Evolutionary conservation across 2,888 invertebrate species (phyloP).

Genomic region (Dendrolimus houi): DNA sequence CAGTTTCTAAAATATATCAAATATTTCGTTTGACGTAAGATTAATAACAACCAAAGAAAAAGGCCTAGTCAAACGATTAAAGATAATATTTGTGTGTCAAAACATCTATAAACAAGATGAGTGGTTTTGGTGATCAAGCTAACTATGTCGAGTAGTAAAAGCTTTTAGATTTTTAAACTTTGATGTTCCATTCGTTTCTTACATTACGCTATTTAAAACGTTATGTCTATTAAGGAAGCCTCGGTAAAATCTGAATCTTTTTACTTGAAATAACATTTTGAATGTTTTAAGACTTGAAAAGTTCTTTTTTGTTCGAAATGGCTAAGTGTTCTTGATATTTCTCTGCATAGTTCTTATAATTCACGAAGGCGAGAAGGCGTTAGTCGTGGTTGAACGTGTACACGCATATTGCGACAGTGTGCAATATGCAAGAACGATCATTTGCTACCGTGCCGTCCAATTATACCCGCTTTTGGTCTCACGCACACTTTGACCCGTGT

Average conservation of each 20-base stretch:
- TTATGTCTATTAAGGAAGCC: neutral
- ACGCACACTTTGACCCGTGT: too few species aligned
- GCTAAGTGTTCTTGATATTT: neutral
- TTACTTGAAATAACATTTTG: neutral
- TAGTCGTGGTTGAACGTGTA: too few species aligned
- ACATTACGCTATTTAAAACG: neutral
- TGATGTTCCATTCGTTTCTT: neutral
- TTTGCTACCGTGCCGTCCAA: too few species aligned
- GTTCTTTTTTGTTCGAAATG: neutral
- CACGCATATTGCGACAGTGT: too few species aligned
- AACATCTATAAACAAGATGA: conserved; percentile 24
- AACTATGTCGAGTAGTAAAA: conserved; percentile 17
- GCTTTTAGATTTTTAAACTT: conserved; percentile 28
- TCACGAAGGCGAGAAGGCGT: too few species aligned
- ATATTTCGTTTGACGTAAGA: too few species aligned
- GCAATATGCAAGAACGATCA: too few species aligned
- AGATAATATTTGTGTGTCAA: conserved; percentile 13
- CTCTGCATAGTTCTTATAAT: neutral
- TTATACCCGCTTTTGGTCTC: too few species aligned
- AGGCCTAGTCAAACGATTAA: neutral
- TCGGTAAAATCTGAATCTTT: neutral
- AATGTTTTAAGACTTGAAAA: neutral
- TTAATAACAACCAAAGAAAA: neutral
- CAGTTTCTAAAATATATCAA: too few species aligned
- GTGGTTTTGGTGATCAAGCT: conserved; percentile 24